Conservation (phyloP, 1,140 invertebrate genomes). For the Drosophila bipectinata region DNA sequence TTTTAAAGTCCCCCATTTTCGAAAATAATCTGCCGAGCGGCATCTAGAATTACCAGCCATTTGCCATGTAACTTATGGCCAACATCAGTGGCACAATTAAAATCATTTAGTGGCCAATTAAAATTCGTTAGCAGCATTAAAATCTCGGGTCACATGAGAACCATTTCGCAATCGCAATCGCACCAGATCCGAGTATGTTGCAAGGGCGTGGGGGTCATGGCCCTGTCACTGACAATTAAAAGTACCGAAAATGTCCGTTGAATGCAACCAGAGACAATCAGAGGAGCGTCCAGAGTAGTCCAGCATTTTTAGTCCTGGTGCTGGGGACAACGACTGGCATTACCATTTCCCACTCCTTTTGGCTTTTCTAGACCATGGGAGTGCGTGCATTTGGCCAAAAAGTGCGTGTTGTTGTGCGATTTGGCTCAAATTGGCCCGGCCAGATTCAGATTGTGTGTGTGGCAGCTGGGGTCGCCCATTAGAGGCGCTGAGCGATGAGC, state of each 20-base stretch:
- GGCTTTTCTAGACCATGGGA: conserved; percentile 41
- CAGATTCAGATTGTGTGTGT: conserved; percentile 53
- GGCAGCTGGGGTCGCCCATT: conserved; percentile 60
- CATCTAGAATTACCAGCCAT: conserved; percentile 62
- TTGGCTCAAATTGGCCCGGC: conserved; percentile 52
- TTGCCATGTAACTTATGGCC: conserved; percentile 73
- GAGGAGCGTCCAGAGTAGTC: neutral
- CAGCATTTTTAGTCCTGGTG: conserved; percentile 18
- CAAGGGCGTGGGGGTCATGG: neutral
- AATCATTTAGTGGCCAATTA: conserved; percentile 82
- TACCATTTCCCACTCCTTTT: conserved; percentile 1
- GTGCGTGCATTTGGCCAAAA: conserved; percentile 49
- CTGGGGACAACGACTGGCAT: conserved; percentile 7
- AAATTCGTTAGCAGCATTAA: conserved; percentile 82
- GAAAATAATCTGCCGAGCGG: conserved; percentile 20
- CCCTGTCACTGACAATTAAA: conserved; percentile 65
- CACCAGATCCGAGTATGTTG: conserved; percentile 12
- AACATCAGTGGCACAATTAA: conserved; percentile 81
- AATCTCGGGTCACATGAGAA: conserved; percentile 78
- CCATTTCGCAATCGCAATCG: conserved; percentile 64
- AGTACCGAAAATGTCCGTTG: conserved; percentile 74
- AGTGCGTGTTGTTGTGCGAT: conserved; percentile 58
- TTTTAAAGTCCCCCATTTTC: conserved; percentile 5
- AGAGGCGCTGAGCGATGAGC: conserved; percentile 59
- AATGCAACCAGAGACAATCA: conserved; percentile 40